These are phyloP conservation scores for Coreoperca whiteheadi DNA, from an alignment of 2,113 vertebrate genomes.

Conservation along the genomic window DNA sequence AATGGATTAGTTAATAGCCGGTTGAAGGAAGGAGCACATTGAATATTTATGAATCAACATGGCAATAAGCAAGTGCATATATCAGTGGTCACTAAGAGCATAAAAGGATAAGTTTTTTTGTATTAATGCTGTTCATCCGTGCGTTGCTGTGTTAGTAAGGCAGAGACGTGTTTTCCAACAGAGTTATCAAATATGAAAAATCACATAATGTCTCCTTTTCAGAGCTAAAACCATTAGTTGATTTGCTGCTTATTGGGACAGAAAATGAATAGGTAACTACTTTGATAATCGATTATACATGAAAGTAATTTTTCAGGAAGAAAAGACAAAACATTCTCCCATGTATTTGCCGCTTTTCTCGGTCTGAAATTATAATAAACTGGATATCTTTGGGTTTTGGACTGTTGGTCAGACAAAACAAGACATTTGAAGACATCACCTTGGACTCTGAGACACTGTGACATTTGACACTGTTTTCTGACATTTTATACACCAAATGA, in stretches of 20 bases:
- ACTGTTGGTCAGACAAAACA: not conserved
- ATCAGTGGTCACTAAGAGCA: constrained; percentile 33
- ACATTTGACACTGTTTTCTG: no score
- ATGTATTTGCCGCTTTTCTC: not conserved
- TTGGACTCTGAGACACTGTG: not conserved
- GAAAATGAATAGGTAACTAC: not conserved
- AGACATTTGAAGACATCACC: not conserved
- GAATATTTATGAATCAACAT: constrained; percentile 57
- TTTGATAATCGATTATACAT: not conserved
- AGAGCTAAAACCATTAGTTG: not conserved
- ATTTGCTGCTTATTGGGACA: not conserved
- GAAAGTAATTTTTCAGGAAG: not conserved
- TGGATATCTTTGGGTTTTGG: not conserved
- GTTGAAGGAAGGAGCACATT: constrained; percentile 25
- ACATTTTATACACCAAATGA: no score
- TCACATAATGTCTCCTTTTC: not conserved
- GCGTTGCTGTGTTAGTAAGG: not conserved
- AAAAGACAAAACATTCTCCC: no score
- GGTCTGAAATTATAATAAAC: not conserved
- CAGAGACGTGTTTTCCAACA: not conserved
- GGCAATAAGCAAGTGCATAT: constrained; percentile 22
- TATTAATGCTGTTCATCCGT: constrained; percentile 13
- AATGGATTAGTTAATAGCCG: constrained; percentile 55
- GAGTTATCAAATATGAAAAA: not conserved
- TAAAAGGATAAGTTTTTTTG: no score